These are phyloP conservation scores for Percopsis omiscomaycus DNA, from an alignment of 2,797 vertebrate genomes.

Conservation along the genomic window DNA sequence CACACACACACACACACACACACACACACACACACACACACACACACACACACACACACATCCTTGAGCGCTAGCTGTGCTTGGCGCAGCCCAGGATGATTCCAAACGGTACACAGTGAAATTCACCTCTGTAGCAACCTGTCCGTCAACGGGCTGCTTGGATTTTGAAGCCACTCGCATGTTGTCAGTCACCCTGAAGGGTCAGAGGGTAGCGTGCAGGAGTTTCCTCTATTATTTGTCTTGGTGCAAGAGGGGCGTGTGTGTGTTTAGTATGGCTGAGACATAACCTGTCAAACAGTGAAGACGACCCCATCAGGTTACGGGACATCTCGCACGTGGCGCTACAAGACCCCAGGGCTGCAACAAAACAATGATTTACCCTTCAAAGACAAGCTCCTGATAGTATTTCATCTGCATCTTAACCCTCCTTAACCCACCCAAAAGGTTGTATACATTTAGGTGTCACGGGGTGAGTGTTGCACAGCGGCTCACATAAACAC, in stretches of 20 bases:
- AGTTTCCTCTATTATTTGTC: slow-evolving; percentile 69
- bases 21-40: too few species aligned
- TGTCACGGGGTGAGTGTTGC: slow-evolving; percentile 66
- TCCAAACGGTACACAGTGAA: slow-evolving; percentile 17
- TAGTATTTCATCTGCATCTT: slow-evolving; percentile 75
- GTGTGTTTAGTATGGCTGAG: slow-evolving; percentile 44
- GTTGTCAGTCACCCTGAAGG: slow-evolving; percentile 54
- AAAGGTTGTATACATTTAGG: slow-evolving; percentile 68
- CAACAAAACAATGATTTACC: slow-evolving; percentile 71
- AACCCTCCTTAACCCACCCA: slow-evolving; percentile 71
- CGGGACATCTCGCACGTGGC: slow-evolving; percentile 70
- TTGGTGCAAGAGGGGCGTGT: slow-evolving; percentile 19
- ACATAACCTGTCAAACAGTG: slow-evolving; percentile 79
- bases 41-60: not conserved
- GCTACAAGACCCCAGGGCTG: slow-evolving; percentile 62
- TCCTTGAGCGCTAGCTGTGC: not conserved
- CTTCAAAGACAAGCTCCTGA: slow-evolving; percentile 74
- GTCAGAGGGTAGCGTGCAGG: slow-evolving; percentile 73
- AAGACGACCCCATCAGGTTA: slow-evolving; percentile 68
- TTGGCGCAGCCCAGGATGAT: not conserved
- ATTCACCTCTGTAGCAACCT: slow-evolving; percentile 37
- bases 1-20: too few species aligned
- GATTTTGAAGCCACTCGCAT: slow-evolving; percentile 53
- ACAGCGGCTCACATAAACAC: slow-evolving; percentile 75
- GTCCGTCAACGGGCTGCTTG: slow-evolving; percentile 47